Conservation (phyloP, 2,888 invertebrate genomes). For the Leptopilina myrica region DNA sequence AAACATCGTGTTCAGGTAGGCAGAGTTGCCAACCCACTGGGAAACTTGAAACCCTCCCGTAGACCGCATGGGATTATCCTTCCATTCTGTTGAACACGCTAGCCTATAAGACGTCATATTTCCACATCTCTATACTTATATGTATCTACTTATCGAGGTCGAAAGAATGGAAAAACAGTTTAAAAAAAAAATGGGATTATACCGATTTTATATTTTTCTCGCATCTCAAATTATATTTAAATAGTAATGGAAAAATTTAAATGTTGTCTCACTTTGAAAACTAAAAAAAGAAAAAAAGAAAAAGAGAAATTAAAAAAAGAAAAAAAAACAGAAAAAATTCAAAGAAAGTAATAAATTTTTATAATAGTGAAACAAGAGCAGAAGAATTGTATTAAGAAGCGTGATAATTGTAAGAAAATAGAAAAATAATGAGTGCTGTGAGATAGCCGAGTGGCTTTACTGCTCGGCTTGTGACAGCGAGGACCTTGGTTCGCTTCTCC, state of each 20-base stretch:
- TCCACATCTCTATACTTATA: slow-evolving; percentile 53
- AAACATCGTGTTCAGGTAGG: slow-evolving; percentile 14
- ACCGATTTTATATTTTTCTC: neutral
- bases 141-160: slow-evolving; percentile 26
- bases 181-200: neutral
- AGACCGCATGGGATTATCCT: slow-evolving; percentile 66
- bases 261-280: no score
- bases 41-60: slow-evolving; percentile 41
- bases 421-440: no score
- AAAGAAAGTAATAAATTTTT: no score
- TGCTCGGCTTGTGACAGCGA: no score
- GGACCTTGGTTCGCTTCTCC: no score
- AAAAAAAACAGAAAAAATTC: no score
- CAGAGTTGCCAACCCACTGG: slow-evolving; percentile 12
- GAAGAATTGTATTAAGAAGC: no score
- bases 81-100: slow-evolving; percentile 60
- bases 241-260: neutral
- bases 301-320: no score
- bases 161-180: slow-evolving; percentile 27
- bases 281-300: no score
- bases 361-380: no score
- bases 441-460: no score
- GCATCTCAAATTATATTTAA: neutral
- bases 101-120: slow-evolving; percentile 52
- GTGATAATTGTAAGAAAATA: no score